These are phyloP conservation scores for Rhynchopsitta pachyrhyncha DNA, from an alignment of 2,113 vertebrate species.

Conservation along the genomic window DNA sequence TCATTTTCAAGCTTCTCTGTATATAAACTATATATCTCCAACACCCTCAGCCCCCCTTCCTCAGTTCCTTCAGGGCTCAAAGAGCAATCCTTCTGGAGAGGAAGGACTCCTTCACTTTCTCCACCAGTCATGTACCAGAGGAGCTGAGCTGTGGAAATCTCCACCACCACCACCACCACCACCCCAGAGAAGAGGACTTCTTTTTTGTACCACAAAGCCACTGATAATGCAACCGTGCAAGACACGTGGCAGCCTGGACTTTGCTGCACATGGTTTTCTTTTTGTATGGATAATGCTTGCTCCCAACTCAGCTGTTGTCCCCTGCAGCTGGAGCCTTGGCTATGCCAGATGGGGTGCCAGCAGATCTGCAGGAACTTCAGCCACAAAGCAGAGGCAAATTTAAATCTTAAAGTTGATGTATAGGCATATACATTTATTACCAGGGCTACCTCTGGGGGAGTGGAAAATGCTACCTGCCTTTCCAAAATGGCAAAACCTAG, in stretches of 20 bases:
- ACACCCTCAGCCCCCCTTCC: neutral
- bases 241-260: neutral
- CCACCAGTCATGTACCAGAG: neutral
- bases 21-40: neutral
- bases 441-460: neutral
- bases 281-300: neutral
- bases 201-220: rapidly evolving
- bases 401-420: neutral
- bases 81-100: neutral
- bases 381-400: neutral
- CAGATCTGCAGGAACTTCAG: neutral
- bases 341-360: neutral
- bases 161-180: neutral
- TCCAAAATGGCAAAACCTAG: neutral
- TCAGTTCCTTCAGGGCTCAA: neutral
- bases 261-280: neutral
- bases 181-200: neutral
- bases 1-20: neutral
- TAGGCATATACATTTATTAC: neutral
- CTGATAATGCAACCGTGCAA: neutral
- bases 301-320: neutral
- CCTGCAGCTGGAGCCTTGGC: neutral
- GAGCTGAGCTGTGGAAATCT: neutral
- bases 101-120: neutral
- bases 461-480: neutral